Conservation (phyloP, 2,797 vertebrate genomes). For the Peromyscus attwateri region DNA sequence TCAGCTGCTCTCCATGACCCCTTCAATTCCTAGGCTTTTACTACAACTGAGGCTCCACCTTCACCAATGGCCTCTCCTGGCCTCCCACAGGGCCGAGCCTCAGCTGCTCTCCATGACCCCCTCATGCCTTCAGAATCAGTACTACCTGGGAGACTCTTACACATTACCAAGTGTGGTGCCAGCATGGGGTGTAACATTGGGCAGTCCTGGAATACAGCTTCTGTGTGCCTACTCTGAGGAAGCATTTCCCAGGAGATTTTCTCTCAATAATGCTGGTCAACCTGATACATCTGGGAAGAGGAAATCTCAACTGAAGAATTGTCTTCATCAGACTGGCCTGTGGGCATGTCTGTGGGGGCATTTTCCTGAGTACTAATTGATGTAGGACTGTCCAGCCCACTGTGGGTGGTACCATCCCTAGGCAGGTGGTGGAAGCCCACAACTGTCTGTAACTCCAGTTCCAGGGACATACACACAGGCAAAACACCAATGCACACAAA, state of each 20-base stretch:
- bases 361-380: background rate
- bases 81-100: background rate
- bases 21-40: background rate
- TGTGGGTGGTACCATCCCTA: background rate
- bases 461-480: too few species aligned
- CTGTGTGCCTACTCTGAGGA: background rate
- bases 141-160: background rate
- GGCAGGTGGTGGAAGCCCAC: background rate
- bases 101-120: background rate
- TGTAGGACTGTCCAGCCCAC: background rate
- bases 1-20: background rate
- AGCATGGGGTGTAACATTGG: background rate
- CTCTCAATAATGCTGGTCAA: background rate
- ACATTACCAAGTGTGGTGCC: background rate
- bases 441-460: too few species aligned
- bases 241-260: background rate
- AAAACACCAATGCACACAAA: too few species aligned
- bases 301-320: background rate
- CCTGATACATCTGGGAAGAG: background rate
- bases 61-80: background rate
- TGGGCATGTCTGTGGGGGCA: background rate
- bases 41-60: background rate
- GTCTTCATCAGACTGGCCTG: background rate
- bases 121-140: background rate
- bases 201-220: too few species aligned